A percentile compares a stretch with the other conserved stretches of the same genome.
phyloP scores from a whole-genome alignment of 2,113 vertebrate genomes.

The Ifrita kowaldi region DNA sequence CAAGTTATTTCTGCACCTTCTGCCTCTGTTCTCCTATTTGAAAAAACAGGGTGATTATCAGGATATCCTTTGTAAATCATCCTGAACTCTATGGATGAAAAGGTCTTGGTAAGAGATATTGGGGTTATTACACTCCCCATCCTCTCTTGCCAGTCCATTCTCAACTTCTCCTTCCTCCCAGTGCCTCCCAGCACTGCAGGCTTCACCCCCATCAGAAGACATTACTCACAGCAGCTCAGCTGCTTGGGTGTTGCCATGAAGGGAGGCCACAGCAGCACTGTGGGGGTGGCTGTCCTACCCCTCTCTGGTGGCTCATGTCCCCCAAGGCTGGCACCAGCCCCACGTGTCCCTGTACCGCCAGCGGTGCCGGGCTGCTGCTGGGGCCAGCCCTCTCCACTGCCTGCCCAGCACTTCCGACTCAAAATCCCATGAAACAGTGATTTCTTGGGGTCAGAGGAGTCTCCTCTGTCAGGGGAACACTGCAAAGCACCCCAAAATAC shows the following conservation, averaged over 20 bases:
- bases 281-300: not conserved
- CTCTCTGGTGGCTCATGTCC: accelerated
- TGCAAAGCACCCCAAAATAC: not conserved
- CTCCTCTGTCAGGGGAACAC: not conserved
- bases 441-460: not conserved
- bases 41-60: not conserved
- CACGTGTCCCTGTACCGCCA: accelerated
- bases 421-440: accelerated
- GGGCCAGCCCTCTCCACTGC: not conserved
- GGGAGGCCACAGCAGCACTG: not conserved
- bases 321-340: not conserved
- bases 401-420: not conserved
- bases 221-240: not conserved
- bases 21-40: not conserved
- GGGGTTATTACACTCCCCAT: not conserved
- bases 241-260: accelerated
- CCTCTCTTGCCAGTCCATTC: not conserved
- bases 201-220: not conserved
- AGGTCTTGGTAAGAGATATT: not conserved
- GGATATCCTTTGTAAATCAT: not conserved
- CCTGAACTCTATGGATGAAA: not conserved
- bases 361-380: accelerated
- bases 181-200: not conserved
- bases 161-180: not conserved
- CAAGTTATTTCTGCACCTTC: not conserved